Evolutionary conservation across 2,113 vertebrate species (phyloP).

Genomic region (Sinosuthora webbiana): DNA sequence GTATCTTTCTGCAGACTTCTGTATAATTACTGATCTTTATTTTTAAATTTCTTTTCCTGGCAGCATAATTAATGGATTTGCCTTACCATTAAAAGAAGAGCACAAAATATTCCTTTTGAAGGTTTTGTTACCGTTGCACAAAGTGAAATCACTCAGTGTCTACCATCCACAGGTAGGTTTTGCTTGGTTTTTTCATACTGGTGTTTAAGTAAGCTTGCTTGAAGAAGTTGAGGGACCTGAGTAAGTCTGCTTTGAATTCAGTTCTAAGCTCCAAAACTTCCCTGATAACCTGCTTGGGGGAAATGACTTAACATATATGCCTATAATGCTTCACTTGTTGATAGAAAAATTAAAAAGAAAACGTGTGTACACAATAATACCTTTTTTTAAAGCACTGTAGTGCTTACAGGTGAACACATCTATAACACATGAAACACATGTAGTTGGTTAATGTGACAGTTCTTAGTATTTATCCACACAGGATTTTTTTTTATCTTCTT

Average conservation of each 20-base stretch:
- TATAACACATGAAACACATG: background rate
- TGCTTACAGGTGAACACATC: background rate
- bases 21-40: background rate
- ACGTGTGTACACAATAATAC: background rate
- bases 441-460: background rate
- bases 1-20: background rate
- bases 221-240: background rate
- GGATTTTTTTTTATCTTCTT: background rate
- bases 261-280: background rate
- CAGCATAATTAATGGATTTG: conserved; percentile 99
- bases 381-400: background rate
- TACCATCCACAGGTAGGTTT: conserved; percentile 93
- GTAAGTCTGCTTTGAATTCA: background rate
- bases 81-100: conserved; percentile 98
- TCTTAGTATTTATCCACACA: background rate
- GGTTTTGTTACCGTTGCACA: conserved; percentile 97
- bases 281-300: background rate
- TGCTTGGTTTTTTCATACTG: background rate
- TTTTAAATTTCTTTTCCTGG: background rate
- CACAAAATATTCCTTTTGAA: conserved; percentile 99
- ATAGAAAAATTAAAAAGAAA: background rate
- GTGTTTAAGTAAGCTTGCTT: background rate
- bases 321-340: background rate
- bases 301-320: background rate
- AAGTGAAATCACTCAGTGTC: conserved; percentile 99